Evolutionary conservation across 2,797 vertebrate genomes (phyloP), one percentile per base, ranked within the genome.

Genomic region (Lutra lutra): DNA sequence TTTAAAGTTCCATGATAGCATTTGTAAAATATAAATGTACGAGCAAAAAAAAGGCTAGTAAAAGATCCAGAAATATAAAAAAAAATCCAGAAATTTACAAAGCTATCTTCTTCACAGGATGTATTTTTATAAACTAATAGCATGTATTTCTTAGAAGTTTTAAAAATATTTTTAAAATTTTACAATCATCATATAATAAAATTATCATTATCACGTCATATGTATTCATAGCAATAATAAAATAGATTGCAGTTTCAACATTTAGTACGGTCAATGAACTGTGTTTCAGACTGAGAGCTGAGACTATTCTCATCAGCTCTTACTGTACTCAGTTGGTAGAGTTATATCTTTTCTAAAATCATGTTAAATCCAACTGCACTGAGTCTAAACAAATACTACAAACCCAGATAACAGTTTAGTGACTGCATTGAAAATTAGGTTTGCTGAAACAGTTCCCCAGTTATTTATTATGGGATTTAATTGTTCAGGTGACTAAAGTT

Each of bases 401-500:
- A 86, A 89, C 3, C 29, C 62, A 89, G 77, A 56, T 80, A 82
- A 92, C 72, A 72, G 68, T 93, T 91, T 93, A 83, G 75, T 79
- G 70, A 93, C 51, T 73, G 29, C 40, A 12, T 0, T 78, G 56
- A 80, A 96, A 85, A 78, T 86, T 93, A 58, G 77, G 66, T 80
- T 94, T 90, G 93, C 79, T 85, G 58, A 94, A 83, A 40, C 32
- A 78, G 27, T n/a, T 86, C 68, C 78, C 46, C 13, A 79, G 64
- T 89, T 97, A 93, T 43, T 94, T 96, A 94, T 91, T 94, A 90
- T 11, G 5, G 56, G 60, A 83, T 95, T 94, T 91, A 84, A 82
- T 82, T 89, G 66, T 77, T 96, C 83, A 89, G 83, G 48, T 89
- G 64, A 87, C 77, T 79, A 85, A 64, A 15, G 29, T 97, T 78